Evolutionary conservation across 1,140 invertebrate species (phyloP), one percentile per base, ranked within the genome.

Genomic region (Phymorhynchus buccinoides): DNA sequence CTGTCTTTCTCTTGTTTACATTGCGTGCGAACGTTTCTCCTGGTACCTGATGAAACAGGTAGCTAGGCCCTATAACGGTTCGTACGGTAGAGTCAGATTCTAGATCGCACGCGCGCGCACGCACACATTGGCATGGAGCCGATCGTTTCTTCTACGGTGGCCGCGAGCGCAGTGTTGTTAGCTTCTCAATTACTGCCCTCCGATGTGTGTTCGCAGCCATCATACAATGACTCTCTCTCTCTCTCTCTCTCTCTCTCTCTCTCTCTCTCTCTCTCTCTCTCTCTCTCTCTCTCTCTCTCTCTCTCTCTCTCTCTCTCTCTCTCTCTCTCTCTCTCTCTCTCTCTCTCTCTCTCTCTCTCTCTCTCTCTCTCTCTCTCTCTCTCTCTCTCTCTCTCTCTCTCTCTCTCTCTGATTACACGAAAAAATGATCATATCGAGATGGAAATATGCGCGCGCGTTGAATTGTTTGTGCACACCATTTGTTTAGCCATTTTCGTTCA

Each of bases 1-100:
- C 56, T 27, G 56, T 62, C 56, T 14, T 9, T 22, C 22, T 62
- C 22, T 62, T 62, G 56, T 62, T 62, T 41, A 27, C 41, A 22
- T 35, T 6, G 3, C 37, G 16, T 41, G 37, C 14, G 12, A n/a
- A 27, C 22, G 30, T 9, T 75, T 41, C 73, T 27, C 22, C 37
- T 18, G 14, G 37, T 37, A 75, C 73, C 73, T 75, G 73, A 41
- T 41, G 73, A 75, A 75, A 75, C 73, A 75, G 73, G 73, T 75
- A 75, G 73, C 37, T n/a, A 52, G n/a, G n/a, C n/a, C n/a, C n/a
- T n/a, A 52, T 62, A 3, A 62, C 56, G 2, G 56, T 62, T 22
- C 56, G n/a, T 22, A 62, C 56, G n/a, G 12, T 4, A 16, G 4
- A 22, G 56, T 27, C 56, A 62, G 56, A 6, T 27, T 62, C n/a